Conservation (phyloP, 1,140 invertebrate species). For the Thaumetopoea pityocampa region DNA sequence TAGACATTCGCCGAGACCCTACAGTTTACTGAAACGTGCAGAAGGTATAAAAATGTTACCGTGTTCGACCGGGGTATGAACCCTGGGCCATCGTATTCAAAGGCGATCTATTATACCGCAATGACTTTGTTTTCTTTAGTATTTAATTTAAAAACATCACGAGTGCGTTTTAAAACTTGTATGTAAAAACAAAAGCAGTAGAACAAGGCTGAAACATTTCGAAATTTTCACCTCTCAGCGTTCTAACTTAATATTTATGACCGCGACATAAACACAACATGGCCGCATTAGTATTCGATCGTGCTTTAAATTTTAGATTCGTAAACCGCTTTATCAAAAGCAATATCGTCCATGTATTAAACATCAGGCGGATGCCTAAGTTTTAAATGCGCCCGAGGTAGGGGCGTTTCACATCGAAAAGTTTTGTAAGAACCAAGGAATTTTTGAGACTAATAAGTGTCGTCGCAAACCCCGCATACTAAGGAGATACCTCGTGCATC, state of each 20-base stretch:
- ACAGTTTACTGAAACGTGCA: too few relatives aligned
- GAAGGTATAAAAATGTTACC: too few relatives aligned
- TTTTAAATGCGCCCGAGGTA: constrained; percentile 56
- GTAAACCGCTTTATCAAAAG: constrained; percentile 71
- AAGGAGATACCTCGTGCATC: constrained; percentile 59
- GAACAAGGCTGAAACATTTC: constrained; percentile 8
- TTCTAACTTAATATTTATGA: constrained; percentile 60
- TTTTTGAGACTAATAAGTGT: constrained; percentile 74
- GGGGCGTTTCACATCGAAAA: constrained; percentile 54
- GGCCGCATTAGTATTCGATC: constrained; percentile 64
- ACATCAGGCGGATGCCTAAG: constrained; percentile 66
- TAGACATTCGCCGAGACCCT: too few relatives aligned
- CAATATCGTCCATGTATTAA: constrained; percentile 71
- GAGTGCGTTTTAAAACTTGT: too few relatives aligned
- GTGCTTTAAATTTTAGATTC: constrained; percentile 71
- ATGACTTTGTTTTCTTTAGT: too few relatives aligned
- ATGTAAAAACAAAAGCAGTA: too few relatives aligned
- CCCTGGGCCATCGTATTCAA: too few relatives aligned
- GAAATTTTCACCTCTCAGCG: constrained; percentile 37
- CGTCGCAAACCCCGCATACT: constrained; percentile 62
- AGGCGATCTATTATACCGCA: too few relatives aligned
- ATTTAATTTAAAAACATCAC: too few relatives aligned
- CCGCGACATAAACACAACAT: constrained; percentile 51
- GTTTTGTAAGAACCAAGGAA: constrained; percentile 55
- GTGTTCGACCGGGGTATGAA: too few relatives aligned